Percentiles rank a stretch among this genome's conserved stretches.
Evolutionary conservation across 2,113 vertebrate genomes (phyloP).

Genomic region (Galemys pyrenaicus): DNA sequence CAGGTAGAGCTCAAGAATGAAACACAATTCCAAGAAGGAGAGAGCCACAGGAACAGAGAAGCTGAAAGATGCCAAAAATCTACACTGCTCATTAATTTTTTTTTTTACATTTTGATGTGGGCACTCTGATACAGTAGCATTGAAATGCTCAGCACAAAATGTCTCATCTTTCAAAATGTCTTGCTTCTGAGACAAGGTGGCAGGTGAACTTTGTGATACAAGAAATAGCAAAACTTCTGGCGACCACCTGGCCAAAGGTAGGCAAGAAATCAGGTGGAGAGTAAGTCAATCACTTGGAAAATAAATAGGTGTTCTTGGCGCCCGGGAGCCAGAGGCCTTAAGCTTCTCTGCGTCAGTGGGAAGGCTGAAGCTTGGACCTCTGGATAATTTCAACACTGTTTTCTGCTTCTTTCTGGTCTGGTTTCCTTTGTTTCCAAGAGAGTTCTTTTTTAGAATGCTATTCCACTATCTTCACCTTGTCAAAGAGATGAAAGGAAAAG

Average conservation of each 20-base stretch:
- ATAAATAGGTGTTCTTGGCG: neutral
- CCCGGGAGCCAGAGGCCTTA: neutral
- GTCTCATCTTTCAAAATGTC: slow-evolving; percentile 29
- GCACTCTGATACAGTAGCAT: neutral
- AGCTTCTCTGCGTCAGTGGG: neutral
- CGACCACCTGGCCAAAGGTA: neutral
- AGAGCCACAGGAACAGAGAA: neutral
- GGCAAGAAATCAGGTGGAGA: neutral
- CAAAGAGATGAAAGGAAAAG: slow-evolving; percentile 41
- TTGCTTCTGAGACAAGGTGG: neutral
- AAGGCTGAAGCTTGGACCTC: neutral
- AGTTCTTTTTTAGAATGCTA: neutral
- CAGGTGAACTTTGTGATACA: neutral
- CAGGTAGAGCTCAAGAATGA: neutral
- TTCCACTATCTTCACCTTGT: neutral
- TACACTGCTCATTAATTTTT: neutral
- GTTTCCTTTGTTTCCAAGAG: slow-evolving; percentile 6
- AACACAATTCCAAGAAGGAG: neutral
- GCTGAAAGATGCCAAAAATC: neutral
- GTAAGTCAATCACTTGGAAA: neutral
- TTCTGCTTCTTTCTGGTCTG: neutral
- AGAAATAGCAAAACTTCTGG: neutral
- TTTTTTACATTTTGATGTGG: neutral
- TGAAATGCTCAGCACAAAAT: neutral
- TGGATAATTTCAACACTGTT: neutral